A percentile compares a stretch with the other conserved stretches of the same genome.
Evolutionary conservation across 2,888 invertebrate species (phyloP).

Genomic region (Galerucella calmariensis): DNA sequence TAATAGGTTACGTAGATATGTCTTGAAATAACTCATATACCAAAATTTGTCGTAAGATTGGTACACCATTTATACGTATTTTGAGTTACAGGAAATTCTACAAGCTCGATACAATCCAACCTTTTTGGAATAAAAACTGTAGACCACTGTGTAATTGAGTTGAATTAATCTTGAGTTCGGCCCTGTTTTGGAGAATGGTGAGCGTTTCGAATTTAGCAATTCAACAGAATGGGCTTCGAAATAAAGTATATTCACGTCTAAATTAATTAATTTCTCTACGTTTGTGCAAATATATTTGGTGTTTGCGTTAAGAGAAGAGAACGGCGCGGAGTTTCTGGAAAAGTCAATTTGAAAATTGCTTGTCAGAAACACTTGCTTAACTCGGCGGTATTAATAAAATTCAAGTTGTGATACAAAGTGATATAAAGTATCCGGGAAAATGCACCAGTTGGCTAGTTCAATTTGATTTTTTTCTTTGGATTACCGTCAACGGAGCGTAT

Average conservation of each 20-base stretch:
- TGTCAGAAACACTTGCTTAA: slow-evolving; percentile 37
- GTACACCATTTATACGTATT: too few relatives aligned
- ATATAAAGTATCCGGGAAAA: not conserved
- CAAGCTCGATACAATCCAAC: too few relatives aligned
- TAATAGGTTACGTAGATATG: too few relatives aligned
- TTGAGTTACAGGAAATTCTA: too few relatives aligned
- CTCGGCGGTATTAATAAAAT: slow-evolving; percentile 25
- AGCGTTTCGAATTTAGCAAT: slow-evolving; percentile 8
- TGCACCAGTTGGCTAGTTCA: too few relatives aligned
- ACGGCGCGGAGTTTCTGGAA: slow-evolving; percentile 29
- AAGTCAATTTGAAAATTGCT: slow-evolving; percentile 36
- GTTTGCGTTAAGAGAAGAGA: slow-evolving; percentile 16
- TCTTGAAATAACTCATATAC: too few relatives aligned
- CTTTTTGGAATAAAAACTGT: too few relatives aligned
- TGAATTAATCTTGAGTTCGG: not conserved
- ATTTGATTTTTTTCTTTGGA: too few relatives aligned
- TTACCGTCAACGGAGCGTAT: too few relatives aligned
- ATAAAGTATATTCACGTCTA: slow-evolving; percentile 28
- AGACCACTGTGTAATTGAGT: too few relatives aligned
- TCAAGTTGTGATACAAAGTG: slow-evolving; percentile 28
- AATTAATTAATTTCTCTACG: slow-evolving; percentile 38
- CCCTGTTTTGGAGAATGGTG: not conserved
- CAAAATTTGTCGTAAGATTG: too few relatives aligned
- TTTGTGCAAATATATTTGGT: slow-evolving; percentile 27
- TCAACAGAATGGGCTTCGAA: slow-evolving; percentile 15